phyloP scores from a whole-genome alignment of 2,113 vertebrate species.

The Aptenodytes patagonicus region DNA sequence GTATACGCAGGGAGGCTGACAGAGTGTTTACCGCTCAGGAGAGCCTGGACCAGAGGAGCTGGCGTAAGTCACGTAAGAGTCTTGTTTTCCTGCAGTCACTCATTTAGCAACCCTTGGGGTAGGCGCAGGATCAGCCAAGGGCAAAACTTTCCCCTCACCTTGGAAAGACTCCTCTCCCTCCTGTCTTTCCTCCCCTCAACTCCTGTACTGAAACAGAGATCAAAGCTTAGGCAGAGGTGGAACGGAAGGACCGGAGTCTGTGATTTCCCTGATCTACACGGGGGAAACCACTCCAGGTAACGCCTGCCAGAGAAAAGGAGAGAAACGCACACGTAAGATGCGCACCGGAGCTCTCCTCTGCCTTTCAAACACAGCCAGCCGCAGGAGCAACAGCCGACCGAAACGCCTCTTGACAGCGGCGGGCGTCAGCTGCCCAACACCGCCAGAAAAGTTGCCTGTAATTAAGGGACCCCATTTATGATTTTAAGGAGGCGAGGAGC shows the following conservation, averaged over 20 bases:
- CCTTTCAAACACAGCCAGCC: background rate
- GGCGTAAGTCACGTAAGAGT: background rate
- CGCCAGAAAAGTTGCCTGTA: background rate
- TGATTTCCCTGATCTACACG: fast-evolving
- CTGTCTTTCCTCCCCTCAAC: background rate
- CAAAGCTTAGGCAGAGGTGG: too few relatives aligned
- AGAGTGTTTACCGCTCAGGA: background rate
- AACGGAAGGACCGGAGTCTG: fast-evolving
- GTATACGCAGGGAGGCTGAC: background rate
- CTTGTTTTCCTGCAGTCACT: background rate
- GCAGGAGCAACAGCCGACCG: background rate
- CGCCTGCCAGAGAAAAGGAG: background rate
- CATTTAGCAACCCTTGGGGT: background rate
- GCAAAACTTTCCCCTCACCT: background rate
- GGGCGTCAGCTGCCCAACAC: background rate
- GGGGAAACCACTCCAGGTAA: background rate
- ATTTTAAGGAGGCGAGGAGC: background rate
- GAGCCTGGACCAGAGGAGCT: background rate
- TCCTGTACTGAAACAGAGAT: background rate
- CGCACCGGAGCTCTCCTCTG: background rate
- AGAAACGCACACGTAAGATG: fast-evolving
- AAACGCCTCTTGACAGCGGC: background rate
- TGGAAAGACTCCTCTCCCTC: background rate
- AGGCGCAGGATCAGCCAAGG: background rate
- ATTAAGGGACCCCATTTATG: background rate